Conservation (phyloP, 2,888 invertebrate species). For the Drosophila yooni region DNA sequence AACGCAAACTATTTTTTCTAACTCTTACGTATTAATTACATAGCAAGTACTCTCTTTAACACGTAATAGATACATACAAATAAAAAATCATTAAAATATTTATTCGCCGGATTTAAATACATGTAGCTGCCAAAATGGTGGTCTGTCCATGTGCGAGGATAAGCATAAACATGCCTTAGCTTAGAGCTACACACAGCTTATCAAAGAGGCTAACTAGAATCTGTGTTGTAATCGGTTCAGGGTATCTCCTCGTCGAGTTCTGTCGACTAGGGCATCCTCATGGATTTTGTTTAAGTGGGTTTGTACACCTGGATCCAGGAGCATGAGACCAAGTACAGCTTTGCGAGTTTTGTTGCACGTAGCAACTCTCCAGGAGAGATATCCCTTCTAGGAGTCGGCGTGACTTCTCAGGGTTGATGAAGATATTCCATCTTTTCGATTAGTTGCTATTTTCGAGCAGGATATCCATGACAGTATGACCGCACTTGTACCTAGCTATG, state of each 20-base stretch:
- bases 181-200: too few relatives aligned
- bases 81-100: conserved; percentile 39
- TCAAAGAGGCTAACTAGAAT: not conserved
- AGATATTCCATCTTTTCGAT: not conserved
- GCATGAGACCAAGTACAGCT: not conserved
- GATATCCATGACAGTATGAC: not conserved
- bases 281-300: not conserved
- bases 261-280: not conserved
- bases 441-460: not conserved
- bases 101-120: conserved; percentile 22
- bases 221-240: not conserved
- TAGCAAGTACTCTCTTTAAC: conserved; percentile 68
- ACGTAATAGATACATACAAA: conserved; percentile 61
- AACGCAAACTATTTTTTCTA: conserved; percentile 59
- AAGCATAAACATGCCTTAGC: not conserved
- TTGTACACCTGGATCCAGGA: not conserved
- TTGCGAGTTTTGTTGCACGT: not conserved
- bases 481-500: too few relatives aligned
- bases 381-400: not conserved
- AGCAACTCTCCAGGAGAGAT: not conserved
- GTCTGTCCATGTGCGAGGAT: not conserved
- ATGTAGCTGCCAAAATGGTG: not conserved
- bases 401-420: not conserved
- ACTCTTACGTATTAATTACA: conserved; percentile 60
- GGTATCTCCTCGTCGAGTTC: not conserved